phyloP scores from a whole-genome alignment of 1,140 invertebrate genomes.

The Mizuhopecten yessoensis region DNA sequence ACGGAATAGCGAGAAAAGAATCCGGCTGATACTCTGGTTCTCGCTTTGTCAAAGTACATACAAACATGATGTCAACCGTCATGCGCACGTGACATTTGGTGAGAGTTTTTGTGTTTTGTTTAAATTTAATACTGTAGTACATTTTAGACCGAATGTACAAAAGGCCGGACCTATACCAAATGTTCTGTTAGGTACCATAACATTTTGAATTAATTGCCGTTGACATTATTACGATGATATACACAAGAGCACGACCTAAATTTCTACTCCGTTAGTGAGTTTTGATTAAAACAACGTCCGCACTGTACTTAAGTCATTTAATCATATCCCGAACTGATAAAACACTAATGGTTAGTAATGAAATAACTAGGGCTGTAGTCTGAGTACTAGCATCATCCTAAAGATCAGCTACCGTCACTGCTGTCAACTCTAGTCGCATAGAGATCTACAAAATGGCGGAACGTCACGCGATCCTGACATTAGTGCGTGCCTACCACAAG shows the following conservation, averaged over 20 bases:
- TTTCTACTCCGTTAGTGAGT: neutral
- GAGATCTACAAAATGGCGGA: neutral
- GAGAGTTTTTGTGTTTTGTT: too few relatives aligned
- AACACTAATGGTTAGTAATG: conserved; percentile 33
- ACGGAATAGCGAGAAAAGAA: too few relatives aligned
- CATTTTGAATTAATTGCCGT: neutral
- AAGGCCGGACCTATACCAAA: too few relatives aligned
- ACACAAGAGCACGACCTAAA: neutral
- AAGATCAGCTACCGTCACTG: conserved; percentile 2
- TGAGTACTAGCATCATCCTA: neutral
- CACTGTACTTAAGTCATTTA: neutral
- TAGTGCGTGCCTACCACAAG: neutral
- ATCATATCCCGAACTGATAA: too few relatives aligned
- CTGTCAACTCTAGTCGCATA: neutral
- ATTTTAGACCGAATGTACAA: too few relatives aligned
- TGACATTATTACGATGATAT: neutral
- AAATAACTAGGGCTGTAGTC: neutral
- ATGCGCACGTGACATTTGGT: too few relatives aligned
- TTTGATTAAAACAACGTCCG: neutral
- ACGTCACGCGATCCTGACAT: neutral
- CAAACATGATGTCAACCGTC: too few relatives aligned
- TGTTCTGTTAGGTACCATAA: neutral
- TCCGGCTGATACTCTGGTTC: too few relatives aligned
- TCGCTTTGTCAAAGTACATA: too few relatives aligned
- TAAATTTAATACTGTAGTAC: too few relatives aligned